Evolutionary conservation across 2,113 vertebrate species (phyloP).

Genomic region (Festucalex cinctus): DNA sequence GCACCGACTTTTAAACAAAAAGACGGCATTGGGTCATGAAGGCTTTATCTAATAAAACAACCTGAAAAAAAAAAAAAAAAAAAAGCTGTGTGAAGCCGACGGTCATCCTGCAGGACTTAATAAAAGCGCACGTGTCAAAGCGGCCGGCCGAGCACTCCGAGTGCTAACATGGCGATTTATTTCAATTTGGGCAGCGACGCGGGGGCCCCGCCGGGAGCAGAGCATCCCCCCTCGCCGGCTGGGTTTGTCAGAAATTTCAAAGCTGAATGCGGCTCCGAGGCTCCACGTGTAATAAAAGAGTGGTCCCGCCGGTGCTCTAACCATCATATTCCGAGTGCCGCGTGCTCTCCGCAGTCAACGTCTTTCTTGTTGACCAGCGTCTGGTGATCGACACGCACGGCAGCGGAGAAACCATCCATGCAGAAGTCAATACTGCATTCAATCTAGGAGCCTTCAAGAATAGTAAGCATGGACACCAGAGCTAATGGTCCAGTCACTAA

Average conservation of each 20-base stretch:
- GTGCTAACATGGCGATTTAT: conserved; percentile 5
- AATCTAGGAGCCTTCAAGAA: neutral
- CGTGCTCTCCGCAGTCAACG: neutral
- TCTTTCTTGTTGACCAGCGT: neutral
- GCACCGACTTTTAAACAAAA: no score
- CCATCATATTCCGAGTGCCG: neutral
- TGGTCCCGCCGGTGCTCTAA: neutral
- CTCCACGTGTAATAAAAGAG: neutral
- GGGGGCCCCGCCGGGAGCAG: neutral
- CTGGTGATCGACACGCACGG: neutral
- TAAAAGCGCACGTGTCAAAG: neutral
- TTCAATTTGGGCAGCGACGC: neutral
- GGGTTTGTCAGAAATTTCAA: neutral
- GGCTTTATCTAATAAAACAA: neutral
- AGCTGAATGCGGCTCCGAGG: neutral
- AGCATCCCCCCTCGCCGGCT: neutral
- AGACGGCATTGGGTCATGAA: neutral
- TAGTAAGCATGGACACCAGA: neutral
- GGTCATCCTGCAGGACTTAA: neutral
- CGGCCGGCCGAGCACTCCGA: neutral
- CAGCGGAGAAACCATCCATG: neutral
- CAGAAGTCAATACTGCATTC: neutral
- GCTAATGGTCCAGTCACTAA: no score
- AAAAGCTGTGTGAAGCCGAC: neutral
- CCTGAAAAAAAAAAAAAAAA: neutral